A percentile compares a stretch with the other conserved stretches of the same genome.
Conservation (phyloP, 2,888 invertebrate genomes). For the Fissipunctia ypsillon region DNA sequence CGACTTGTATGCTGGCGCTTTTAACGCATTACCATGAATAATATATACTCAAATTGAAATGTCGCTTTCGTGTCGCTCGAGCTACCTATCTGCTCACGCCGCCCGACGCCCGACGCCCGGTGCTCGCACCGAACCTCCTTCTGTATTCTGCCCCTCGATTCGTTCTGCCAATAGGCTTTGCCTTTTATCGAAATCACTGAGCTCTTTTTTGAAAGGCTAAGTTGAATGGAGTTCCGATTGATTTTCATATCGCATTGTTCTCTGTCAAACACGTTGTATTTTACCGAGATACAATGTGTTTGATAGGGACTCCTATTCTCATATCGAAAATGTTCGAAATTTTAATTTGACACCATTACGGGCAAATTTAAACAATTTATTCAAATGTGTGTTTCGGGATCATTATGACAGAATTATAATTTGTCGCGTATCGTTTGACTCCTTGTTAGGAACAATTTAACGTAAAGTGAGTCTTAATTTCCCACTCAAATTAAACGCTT, state of each 20-base stretch:
- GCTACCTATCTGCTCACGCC: constrained; percentile 83
- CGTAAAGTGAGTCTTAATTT: constrained; percentile 81
- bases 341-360: constrained; percentile 23
- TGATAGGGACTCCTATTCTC: constrained; percentile 5
- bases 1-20: constrained; percentile 87
- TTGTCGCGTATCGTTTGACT: constrained; percentile 74
- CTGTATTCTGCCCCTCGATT: constrained; percentile 83
- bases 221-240: constrained; percentile 64
- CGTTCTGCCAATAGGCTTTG: constrained; percentile 84
- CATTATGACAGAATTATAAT: constrained; percentile 68
- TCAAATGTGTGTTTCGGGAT: constrained; percentile 54
- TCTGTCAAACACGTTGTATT: too few species aligned
- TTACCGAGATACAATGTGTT: constrained; percentile 22
- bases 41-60: constrained; percentile 90
- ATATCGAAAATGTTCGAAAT: constrained; percentile 14
- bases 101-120: constrained; percentile 52
- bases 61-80: constrained; percentile 88
- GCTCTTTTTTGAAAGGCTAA: constrained; percentile 73
- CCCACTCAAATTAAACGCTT: constrained; percentile 85
- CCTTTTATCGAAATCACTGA: constrained; percentile 83
- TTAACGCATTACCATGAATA: constrained; percentile 91
- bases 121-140: constrained; percentile 76
- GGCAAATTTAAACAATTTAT: constrained; percentile 47
- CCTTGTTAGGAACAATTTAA: constrained; percentile 77
- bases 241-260: constrained; percentile 64